A percentile compares a stretch with the other conserved stretches of the same genome.
These are phyloP conservation scores for Catharus ustulatus DNA, from an alignment of 2,797 vertebrate species.

Conservation along the genomic window DNA sequence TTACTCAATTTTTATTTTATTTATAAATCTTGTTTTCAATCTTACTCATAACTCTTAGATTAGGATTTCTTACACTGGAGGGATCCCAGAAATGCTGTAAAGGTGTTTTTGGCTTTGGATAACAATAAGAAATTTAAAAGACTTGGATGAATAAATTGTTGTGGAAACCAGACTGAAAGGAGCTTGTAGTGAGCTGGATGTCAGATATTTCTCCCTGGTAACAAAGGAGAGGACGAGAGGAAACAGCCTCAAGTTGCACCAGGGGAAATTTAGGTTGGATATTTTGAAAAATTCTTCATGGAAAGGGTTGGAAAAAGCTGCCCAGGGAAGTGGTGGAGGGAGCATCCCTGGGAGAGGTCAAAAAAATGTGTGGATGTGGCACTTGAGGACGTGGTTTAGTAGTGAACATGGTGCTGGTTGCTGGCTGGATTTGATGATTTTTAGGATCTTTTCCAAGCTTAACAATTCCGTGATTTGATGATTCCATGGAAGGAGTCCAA, in stretches of 20 bases:
- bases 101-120: neutral
- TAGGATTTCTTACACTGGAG: neutral
- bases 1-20: neutral
- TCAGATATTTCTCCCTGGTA: neutral
- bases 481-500: neutral
- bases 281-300: neutral
- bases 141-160: neutral
- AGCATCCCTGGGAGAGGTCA: neutral
- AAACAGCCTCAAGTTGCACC: neutral
- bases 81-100: neutral
- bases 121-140: neutral
- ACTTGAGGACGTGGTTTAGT: neutral
- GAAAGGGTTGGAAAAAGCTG: neutral
- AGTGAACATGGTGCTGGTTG: neutral
- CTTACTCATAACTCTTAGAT: neutral
- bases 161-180: neutral
- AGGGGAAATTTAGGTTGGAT: fast-evolving
- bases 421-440: neutral
- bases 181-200: neutral
- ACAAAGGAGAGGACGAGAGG: neutral
- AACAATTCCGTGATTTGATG: neutral
- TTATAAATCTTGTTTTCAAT: neutral
- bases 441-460: neutral
- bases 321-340: neutral
- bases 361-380: neutral